Base-by-base conservation (phyloP, 35 echinoderm and acorn worm genomes). In the Hemicentrotus pulcherrimus region DNA sequence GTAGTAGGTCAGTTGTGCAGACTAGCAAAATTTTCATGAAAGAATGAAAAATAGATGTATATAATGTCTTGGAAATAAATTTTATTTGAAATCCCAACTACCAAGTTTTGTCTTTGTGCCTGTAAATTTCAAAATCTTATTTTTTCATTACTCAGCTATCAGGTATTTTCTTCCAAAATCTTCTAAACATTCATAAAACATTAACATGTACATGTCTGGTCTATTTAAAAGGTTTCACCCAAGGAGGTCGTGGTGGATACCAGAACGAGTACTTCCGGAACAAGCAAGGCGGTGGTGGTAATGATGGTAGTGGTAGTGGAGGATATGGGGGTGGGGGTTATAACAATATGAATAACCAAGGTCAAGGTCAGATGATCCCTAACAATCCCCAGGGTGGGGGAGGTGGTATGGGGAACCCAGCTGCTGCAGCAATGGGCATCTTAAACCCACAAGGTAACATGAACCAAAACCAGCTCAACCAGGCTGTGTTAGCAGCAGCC, bases 381-480 rank as follows among this genome's bases (percentile, higher is more conserved):
- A 93, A 58, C 48, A 93, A 58, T 28, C 48, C 91, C 48, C 91
- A 93, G 91, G 88, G 32, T 41, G 88, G 88, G 32, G 46, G 46
- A 31, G 91, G 91, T 93, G 48, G 30, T n/a, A 93, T 93, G 91
- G 91, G 91, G 11, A 14, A n/a, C 14, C 32, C 32, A 15, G 88
- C 32, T 14, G 88, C 88, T 16, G 88, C 32, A 5, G 48, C 88
- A 7, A 90, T 90, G 88, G 88, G 88, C 0, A 90, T 90, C 12
- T 16, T 90, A 6, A 47, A 47, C 32, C 88, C 32, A 2, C 32
- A 47, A 33, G 91, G 46, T n/a, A 58, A 58, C 48, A 93, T 93
- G 91, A 93, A 93, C 47, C 91, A 93, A 48, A 93, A 93, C 48
- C 91, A 93, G 48, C 91, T 93, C 46, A 93, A 93, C 48, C 91